Evolutionary conservation across 2,113 vertebrate species (phyloP), one percentile per base, ranked within the genome.

Genomic region (Merops nubicus): DNA sequence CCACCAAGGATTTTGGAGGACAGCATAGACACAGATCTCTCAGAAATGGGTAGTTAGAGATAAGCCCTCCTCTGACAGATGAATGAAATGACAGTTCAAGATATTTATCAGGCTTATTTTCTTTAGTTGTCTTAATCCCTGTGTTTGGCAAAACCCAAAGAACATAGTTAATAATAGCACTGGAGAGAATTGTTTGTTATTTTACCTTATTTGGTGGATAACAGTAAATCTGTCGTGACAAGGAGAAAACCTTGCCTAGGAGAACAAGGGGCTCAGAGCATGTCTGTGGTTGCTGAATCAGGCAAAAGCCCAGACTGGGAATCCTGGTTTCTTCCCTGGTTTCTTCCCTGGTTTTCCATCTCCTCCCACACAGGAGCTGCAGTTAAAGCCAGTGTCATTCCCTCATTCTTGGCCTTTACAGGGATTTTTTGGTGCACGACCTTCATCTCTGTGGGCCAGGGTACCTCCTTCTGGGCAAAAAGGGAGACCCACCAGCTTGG

Each of bases 121-220:
- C 72, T 56, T 59, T 10, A 48, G 51, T 45, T 72, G 34, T 42
- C 33, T 74, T 72, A 48, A 56, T 87, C 47, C 26, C 12, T 11
- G 65, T 45, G 6, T 68, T 72, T 93, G 88, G 90, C 88, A 87
- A 42, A 57, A 23, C 19, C 79, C 65, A 53, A 50, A 43, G 50
- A 70, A 33, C 74, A 29, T 1, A 9, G 54, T 72, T 94, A 89
- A 91, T 91, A 91, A 93, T 43, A 94, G 78, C 69, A 38, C 57
- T 29, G 65, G 34, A n/a, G 48, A 79, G 51, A 73, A 88, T 9
- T 21, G 51, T 31, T 78, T 23, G 22, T 4, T 82, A 16, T 86
- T 94, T 88, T 72, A 4, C 74, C 85, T 82, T 89, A 64, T 82
- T 87, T 89, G 90, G 81, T 51, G 48, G 81, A 34, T 33, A 77